Evolutionary conservation across 1,140 invertebrate genomes (phyloP).

Genomic region (Drosophila obscura): DNA sequence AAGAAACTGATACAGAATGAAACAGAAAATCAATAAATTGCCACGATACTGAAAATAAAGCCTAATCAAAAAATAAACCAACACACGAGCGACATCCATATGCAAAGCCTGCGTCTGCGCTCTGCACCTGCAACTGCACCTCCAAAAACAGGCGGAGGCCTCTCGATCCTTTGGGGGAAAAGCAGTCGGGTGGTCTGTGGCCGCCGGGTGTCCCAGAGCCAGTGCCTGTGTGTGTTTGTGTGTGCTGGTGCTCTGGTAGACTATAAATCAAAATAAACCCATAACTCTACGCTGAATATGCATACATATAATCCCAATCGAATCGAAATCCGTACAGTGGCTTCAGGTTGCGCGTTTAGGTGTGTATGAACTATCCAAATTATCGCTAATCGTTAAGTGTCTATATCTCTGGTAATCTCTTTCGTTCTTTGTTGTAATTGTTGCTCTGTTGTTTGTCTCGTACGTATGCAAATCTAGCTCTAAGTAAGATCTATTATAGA

Average conservation of each 20-base stretch:
- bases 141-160: too few relatives aligned
- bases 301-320: slow-evolving; percentile 39
- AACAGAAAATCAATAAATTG: slow-evolving; percentile 44
- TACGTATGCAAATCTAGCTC: slow-evolving; percentile 16
- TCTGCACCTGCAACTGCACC: too few relatives aligned
- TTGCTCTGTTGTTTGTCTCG: slow-evolving; percentile 28
- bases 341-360: slow-evolving; percentile 74
- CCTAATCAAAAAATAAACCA: slow-evolving; percentile 32
- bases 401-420: slow-evolving; percentile 17
- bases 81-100: slow-evolving; percentile 13
- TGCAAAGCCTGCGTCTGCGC: background rate
- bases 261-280: slow-evolving; percentile 47
- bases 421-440: slow-evolving; percentile 20
- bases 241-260: slow-evolving; percentile 25
- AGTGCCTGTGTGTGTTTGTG: slow-evolving; percentile 17
- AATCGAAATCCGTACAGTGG: slow-evolving; percentile 42
- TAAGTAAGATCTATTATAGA: slow-evolving; percentile 8
- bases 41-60: slow-evolving; percentile 38
- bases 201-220: slow-evolving; percentile 10
- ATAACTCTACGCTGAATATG: slow-evolving; percentile 49
- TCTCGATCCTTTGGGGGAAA: too few relatives aligned
- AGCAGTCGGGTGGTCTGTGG: background rate
- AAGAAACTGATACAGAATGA: slow-evolving; percentile 39
- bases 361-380: slow-evolving; percentile 69
- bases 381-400: slow-evolving; percentile 35